Percentiles rank a stretch among this genome's conserved stretches.
Conservation (phyloP, 2,797 vertebrate genomes). For the Myotis vivesi region DNA sequence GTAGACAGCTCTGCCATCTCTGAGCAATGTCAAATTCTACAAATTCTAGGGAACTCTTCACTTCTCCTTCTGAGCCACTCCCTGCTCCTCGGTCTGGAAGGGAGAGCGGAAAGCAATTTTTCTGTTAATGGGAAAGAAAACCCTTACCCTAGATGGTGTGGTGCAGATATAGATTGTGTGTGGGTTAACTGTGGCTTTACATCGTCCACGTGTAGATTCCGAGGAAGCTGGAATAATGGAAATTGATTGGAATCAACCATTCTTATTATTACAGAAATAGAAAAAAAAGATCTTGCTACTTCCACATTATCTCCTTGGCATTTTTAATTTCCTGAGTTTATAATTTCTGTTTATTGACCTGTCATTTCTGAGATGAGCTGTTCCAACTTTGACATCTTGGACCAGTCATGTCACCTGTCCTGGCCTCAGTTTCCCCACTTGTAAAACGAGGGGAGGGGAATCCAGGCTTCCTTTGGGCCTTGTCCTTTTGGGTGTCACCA, state of each 20-base stretch:
- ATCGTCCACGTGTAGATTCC: not conserved
- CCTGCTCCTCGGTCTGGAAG: conserved; percentile 14
- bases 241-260: conserved; percentile 44
- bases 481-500: conserved; percentile 22
- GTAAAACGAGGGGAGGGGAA: not conserved
- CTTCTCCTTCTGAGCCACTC: conserved; percentile 48
- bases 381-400: not conserved
- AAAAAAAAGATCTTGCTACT: not conserved
- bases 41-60: conserved; percentile 61
- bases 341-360: not conserved
- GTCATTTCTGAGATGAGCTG: not conserved
- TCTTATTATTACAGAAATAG: conserved; percentile 35
- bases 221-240: conserved; percentile 46
- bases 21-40: conserved; percentile 55
- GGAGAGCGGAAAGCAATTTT: conserved; percentile 60
- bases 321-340: not conserved
- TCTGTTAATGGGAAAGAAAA: conserved; percentile 33
- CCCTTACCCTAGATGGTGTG: not conserved
- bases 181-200: conserved; percentile 38
- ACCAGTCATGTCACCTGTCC: not conserved
- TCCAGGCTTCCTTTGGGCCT: not conserved
- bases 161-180: not conserved
- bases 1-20: not conserved
- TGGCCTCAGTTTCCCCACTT: conserved; percentile 43
- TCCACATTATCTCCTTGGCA: not conserved